These are phyloP conservation scores for Nautilus pompilius DNA, from an alignment of 1,140 invertebrate genomes.

Conservation along the genomic window DNA sequence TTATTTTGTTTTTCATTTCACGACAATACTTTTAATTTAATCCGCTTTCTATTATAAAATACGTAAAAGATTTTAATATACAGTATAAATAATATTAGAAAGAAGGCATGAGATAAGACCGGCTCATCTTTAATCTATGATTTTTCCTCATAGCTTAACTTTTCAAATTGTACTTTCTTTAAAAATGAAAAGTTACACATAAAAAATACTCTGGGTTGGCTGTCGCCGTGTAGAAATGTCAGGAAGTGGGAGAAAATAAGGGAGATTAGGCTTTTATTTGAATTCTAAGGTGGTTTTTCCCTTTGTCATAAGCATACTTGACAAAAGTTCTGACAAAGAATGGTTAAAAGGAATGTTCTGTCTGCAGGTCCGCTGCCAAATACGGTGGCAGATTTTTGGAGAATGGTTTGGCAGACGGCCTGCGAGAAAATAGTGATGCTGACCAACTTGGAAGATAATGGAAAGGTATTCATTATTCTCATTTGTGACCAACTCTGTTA, in stretches of 20 bases:
- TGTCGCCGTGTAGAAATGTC: not conserved
- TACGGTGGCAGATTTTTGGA: not conserved
- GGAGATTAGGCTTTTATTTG: not conserved
- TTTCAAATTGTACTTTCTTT: too few relatives aligned
- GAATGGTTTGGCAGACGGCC: not conserved
- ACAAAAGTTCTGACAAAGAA: not conserved
- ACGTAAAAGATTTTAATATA: too few relatives aligned
- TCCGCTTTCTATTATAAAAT: too few relatives aligned
- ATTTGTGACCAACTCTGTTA: too few relatives aligned
- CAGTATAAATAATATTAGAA: too few relatives aligned
- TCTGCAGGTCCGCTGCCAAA: not conserved
- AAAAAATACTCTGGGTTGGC: not conserved
- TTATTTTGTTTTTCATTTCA: too few relatives aligned
- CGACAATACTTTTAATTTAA: too few relatives aligned
- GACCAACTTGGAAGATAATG: not conserved
- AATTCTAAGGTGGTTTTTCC: not conserved
- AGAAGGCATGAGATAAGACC: too few relatives aligned
- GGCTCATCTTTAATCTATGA: too few relatives aligned
- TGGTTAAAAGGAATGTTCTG: not conserved
- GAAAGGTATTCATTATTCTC: too few relatives aligned
- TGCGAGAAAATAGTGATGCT: not conserved
- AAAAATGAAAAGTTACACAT: too few relatives aligned
- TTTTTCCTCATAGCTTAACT: too few relatives aligned
- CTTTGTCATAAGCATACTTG: not conserved
- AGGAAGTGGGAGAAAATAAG: not conserved